A percentile compares a stretch with the other conserved stretches of the same genome.
phyloP scores from a whole-genome alignment of 2,113 vertebrate species.

The Callithrix jacchus region DNA sequence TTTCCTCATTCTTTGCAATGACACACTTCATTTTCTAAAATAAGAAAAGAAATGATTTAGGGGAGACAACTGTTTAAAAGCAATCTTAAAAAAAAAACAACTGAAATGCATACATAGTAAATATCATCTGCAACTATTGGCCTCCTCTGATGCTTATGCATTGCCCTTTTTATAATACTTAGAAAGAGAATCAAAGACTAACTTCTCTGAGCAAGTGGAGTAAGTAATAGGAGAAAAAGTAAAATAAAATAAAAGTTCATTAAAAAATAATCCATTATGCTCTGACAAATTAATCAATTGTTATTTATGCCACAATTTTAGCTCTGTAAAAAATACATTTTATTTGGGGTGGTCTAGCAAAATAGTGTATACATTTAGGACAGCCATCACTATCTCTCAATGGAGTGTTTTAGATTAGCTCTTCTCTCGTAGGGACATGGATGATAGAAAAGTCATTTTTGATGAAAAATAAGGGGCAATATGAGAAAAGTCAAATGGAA shows the following conservation, averaged over 20 bases:
- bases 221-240: not conserved
- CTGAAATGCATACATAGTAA: not conserved
- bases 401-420: not conserved
- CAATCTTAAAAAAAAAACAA: not conserved
- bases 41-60: not conserved
- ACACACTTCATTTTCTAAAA: not conserved
- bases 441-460: not conserved
- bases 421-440: not conserved
- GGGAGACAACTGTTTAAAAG: not conserved
- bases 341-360: not conserved
- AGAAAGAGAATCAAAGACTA: not conserved
- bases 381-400: not conserved
- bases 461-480: not conserved
- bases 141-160: not conserved
- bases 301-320: not conserved
- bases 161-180: not conserved
- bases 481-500: not conserved
- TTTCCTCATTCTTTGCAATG: not conserved
- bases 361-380: not conserved
- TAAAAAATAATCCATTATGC: not conserved
- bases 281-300: not conserved
- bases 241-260: not conserved
- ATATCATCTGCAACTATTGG: not conserved
- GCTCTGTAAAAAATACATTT: not conserved
- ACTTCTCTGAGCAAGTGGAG: not conserved